phyloP scores from a whole-genome alignment of 1,140 invertebrate genomes.

The Lepidostoma basale region DNA sequence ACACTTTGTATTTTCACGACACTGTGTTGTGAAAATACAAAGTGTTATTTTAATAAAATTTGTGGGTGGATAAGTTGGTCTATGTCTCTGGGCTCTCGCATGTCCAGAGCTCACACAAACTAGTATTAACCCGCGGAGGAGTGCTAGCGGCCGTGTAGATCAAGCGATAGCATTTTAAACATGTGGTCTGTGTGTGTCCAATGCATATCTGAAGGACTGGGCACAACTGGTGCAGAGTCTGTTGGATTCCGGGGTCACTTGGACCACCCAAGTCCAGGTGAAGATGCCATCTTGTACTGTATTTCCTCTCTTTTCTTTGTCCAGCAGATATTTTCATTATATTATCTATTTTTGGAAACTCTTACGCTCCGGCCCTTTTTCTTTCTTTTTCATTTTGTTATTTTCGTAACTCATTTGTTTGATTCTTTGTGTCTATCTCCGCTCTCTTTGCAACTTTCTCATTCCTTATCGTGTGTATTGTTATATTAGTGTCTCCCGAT shows the following conservation, averaged over 20 bases:
- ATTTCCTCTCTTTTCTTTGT: slow-evolving; percentile 32
- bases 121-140: too few relatives aligned
- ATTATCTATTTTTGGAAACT: slow-evolving; percentile 28
- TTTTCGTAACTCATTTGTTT: slow-evolving; percentile 30
- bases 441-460: background rate
- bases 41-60: too few relatives aligned
- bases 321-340: slow-evolving; percentile 20
- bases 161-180: background rate
- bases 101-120: too few relatives aligned
- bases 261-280: slow-evolving; percentile 79
- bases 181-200: slow-evolving; percentile 45
- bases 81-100: too few relatives aligned
- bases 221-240: slow-evolving; percentile 80
- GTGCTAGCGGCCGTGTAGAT: too few relatives aligned
- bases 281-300: slow-evolving; percentile 50
- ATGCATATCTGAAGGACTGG: slow-evolving; percentile 71
- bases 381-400: slow-evolving; percentile 3
- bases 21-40: too few relatives aligned
- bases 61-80: too few relatives aligned
- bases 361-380: slow-evolving; percentile 16
- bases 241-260: slow-evolving; percentile 75
- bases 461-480: slow-evolving; percentile 8
- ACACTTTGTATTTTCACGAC: too few relatives aligned
- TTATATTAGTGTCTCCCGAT: slow-evolving; percentile 1
- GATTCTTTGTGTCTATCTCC: slow-evolving; percentile 12